Conservation (phyloP, 1,140 invertebrate species). For the Lasaia peninsularis region DNA sequence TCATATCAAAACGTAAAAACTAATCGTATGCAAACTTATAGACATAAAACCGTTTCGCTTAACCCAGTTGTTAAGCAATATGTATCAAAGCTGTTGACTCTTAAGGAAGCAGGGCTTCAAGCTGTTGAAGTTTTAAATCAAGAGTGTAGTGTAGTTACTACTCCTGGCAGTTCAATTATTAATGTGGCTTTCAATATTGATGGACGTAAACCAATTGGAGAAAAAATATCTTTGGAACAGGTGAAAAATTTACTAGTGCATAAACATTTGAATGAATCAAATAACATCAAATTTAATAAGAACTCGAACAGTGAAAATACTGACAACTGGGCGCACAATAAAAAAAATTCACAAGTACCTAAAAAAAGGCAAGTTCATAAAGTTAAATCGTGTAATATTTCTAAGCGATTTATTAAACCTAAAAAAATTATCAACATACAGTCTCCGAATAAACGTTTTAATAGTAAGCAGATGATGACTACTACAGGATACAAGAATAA, state of each 20-base stretch:
- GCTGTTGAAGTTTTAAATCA: slow-evolving; percentile 68
- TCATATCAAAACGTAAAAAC: not conserved
- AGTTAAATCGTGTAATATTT: slow-evolving; percentile 66
- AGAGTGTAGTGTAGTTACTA: slow-evolving; percentile 74
- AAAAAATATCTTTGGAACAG: slow-evolving; percentile 62
- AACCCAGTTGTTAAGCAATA: slow-evolving; percentile 67
- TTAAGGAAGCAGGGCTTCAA: slow-evolving; percentile 72
- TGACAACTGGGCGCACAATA: slow-evolving; percentile 28
- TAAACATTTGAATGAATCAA: slow-evolving; percentile 42
- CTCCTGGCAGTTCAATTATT: slow-evolving; percentile 75
- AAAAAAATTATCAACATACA: slow-evolving; percentile 18
- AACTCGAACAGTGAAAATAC: not conserved
- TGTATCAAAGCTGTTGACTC: slow-evolving; percentile 70
- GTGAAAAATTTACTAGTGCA: slow-evolving; percentile 52
- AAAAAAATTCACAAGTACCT: slow-evolving; percentile 20
- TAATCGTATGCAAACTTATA: not conserved
- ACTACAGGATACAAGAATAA: not conserved
- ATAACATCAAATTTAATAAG: slow-evolving; percentile 19
- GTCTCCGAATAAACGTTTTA: not conserved
- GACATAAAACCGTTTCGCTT: slow-evolving; percentile 26
- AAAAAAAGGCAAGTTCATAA: slow-evolving; percentile 52
- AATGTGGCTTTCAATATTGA: slow-evolving; percentile 56
- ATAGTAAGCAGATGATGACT: not conserved
- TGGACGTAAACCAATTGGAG: slow-evolving; percentile 25
- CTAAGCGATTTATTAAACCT: slow-evolving; percentile 40